Base-by-base conservation (phyloP, 2,113 vertebrate genomes). In the Poicephalus gulielmi region DNA sequence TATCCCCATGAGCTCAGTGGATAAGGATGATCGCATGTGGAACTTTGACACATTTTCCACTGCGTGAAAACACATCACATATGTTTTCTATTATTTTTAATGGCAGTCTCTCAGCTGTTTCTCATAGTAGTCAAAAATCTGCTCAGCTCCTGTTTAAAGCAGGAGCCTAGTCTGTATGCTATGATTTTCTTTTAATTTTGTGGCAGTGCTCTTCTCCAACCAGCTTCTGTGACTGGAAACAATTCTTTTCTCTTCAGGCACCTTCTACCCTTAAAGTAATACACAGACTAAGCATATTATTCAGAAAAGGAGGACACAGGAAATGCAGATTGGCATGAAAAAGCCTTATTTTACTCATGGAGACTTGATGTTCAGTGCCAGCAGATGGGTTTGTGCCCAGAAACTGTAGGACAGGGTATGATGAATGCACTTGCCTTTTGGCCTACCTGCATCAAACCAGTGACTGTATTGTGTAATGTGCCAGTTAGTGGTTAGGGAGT, bases 51-150 rank as follows among this genome's bases (percentile, higher is more conserved):
- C 46, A 76, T 46, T 78, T 93, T 86, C 18, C 23, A 76, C 41
- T 63, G n/a, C 66, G 31, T 85, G 82, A 83, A 80, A 94, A 71
- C 11, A 18, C 11, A 76, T 60, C 31, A 33, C 88, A 81, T 92
- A 75, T 92, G 81, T 83, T 96, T 95, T 63, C 44, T 83, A 44
- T 94, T 90, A 73, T 89, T 94, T 95, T 89, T 94, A 95, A 92
- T 95, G 53, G 44, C 67, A 87, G 31, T 67, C 62, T 91, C 77
- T 91, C 74, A 91, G 67, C 66, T 90, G 75, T 37, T 85, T 90
- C 82, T 95, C 44, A 18, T 75, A 64, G 23, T 27, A 85, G 49
- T 57, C 17, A 89, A 89, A 90, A 68, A 63, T 76, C 44, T 43
- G 52, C 57, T 25, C 74, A 91, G 35, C 84, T 94, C 67, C 86